Conservation (phyloP, 2,113 vertebrate genomes). For the Dascyllus trimaculatus region DNA sequence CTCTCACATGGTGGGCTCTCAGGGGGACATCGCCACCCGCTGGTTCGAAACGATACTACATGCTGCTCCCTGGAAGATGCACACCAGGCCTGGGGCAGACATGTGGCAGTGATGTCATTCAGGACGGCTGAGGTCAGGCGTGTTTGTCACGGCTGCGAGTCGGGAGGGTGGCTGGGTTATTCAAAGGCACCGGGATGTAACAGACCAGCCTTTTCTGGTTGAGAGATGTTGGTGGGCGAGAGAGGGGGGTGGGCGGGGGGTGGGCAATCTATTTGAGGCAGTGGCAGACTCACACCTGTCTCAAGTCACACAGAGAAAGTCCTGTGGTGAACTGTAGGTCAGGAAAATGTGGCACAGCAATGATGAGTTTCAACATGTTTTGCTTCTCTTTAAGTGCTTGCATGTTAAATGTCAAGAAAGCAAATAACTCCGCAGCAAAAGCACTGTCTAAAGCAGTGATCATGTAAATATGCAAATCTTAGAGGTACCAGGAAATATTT, state of each 20-base stretch:
- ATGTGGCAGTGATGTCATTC: conserved; percentile 54
- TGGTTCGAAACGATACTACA: conserved; percentile 56
- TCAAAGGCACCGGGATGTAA: conserved; percentile 46
- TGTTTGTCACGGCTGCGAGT: conserved; percentile 41
- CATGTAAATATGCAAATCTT: neutral
- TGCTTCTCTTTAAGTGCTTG: no score
- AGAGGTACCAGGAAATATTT: neutral
- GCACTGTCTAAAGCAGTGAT: neutral
- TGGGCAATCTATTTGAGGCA: conserved; percentile 67
- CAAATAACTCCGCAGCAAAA: neutral
- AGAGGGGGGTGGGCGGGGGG: neutral
- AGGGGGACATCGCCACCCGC: conserved; percentile 63
- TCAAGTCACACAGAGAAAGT: conserved; percentile 36
- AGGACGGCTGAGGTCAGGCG: conserved; percentile 50
- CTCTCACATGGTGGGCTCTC: conserved; percentile 24
- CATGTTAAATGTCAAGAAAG: neutral
- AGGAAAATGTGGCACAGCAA: conserved; percentile 13
- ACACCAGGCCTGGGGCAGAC: neutral
- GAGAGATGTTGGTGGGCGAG: neutral
- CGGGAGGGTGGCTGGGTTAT: conserved; percentile 27
- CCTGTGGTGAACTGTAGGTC: neutral
- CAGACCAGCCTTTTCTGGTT: conserved; percentile 38
- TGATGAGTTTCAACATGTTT: neutral
- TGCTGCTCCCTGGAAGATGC: neutral
- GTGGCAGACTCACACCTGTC: conserved; percentile 64